Percentiles rank a stretch among this genome's conserved stretches.
phyloP scores from a whole-genome alignment of 2,113 vertebrate genomes.

The Crotalus helleri region DNA sequence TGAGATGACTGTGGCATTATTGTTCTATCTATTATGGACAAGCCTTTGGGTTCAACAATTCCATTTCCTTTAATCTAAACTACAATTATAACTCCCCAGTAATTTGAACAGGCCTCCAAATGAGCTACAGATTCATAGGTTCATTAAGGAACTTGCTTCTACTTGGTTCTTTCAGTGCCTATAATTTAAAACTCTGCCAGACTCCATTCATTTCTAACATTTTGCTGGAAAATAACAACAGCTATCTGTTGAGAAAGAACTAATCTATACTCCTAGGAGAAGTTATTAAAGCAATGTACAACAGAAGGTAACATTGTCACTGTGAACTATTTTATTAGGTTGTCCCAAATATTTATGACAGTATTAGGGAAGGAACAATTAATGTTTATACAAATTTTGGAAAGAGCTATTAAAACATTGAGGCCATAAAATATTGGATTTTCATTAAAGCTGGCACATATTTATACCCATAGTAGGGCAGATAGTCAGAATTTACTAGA shows the following conservation, averaged over 20 bases:
- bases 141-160: background rate
- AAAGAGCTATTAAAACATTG: conserved; percentile 38
- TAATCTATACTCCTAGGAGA: conserved; percentile 62
- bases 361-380: conserved; percentile 55
- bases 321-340: conserved; percentile 58
- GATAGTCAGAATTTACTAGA: conserved; percentile 25
- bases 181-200: conserved; percentile 54
- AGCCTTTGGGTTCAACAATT: conserved; percentile 9
- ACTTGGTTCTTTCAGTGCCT: conserved; percentile 26
- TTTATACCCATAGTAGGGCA: background rate
- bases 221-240: conserved; percentile 59
- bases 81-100: background rate
- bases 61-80: conserved; percentile 2
- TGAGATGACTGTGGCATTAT: background rate
- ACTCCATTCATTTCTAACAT: conserved; percentile 46
- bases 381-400: conserved; percentile 56
- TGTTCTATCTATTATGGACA: background rate
- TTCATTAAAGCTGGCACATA: conserved; percentile 45
- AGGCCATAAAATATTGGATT: conserved; percentile 31
- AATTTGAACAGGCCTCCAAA: conserved; percentile 18
- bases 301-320: conserved; percentile 65
- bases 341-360: conserved; percentile 61
- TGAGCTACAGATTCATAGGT: conserved; percentile 16
- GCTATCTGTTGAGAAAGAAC: conserved; percentile 64
- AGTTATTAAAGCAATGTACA: conserved; percentile 63